These are phyloP conservation scores for Oryzias melastigma DNA, from an alignment of 2,113 vertebrate genomes.

Conservation along the genomic window DNA sequence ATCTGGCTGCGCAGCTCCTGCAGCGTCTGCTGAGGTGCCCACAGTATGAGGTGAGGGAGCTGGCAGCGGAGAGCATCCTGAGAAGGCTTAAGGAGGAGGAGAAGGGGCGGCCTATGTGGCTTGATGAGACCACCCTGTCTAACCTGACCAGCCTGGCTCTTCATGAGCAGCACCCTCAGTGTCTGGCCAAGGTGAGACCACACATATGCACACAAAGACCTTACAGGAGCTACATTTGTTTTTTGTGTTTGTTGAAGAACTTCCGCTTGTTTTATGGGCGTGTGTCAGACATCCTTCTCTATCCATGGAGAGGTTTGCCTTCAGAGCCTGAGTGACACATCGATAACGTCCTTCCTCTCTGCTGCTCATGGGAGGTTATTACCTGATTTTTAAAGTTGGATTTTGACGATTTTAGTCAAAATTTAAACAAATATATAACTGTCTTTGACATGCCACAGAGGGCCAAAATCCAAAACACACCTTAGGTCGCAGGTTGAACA, in stretches of 20 bases:
- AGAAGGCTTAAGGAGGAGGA: constrained; percentile 57
- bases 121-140: constrained; percentile 67
- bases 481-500: no score
- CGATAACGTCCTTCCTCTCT: no score
- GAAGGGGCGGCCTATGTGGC: constrained; percentile 27
- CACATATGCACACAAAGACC: constrained; percentile 27
- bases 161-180: constrained; percentile 84
- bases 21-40: constrained; percentile 77
- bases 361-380: no score
- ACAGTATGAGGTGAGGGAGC: constrained; percentile 85
- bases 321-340: constrained; percentile 42
- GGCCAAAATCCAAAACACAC: no score
- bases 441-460: no score
- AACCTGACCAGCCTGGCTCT: constrained; percentile 78
- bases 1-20: constrained; percentile 21
- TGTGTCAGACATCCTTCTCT: no score
- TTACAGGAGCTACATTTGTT: constrained; percentile 24
- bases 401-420: no score
- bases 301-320: constrained; percentile 21
- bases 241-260: constrained; percentile 14
- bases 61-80: constrained; percentile 78
- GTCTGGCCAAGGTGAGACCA: constrained; percentile 86
- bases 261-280: constrained; percentile 24
- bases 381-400: no score
- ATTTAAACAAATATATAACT: no score